Base-by-base conservation (phyloP, 2,888 invertebrate genomes). In the Thelaira solivaga region DNA sequence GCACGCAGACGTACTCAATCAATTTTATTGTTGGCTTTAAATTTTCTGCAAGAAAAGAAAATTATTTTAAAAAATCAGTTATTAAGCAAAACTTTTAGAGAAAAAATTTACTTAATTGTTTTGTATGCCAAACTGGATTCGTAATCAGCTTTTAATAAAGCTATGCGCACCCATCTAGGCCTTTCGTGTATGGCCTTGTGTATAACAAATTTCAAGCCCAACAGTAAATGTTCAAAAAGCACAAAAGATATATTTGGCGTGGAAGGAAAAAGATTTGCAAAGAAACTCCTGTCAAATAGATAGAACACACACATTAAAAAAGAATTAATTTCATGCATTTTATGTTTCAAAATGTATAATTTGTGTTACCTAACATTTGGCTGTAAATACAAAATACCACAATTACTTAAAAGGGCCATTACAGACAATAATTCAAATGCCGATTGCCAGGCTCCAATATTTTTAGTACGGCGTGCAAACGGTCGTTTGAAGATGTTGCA, bases 361-460 rank as follows among this genome's bases (percentile, higher is more conserved):
- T 18, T 18, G n/a, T n/a, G 3, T 31, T 71, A 89, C 85, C 92
- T 90, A 47, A 93, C 90, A 81, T 92, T 90, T 5, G 93, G 93
- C 77, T 92, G 93, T 78, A 94, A 90, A 82, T 92, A 93, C 41
- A 95, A 90, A 53, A 95, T 88, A 1, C 93, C 94, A 85, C 93
- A 93, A 88, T 95, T 95, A 65, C 94, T 94, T 83, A 94, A 91
- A 80, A 95, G 92, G 0, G 93, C 92, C 82, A 94, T 93, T 74
- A 94, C 90, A 31, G 93, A 90, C 16, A 89, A 82, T 41, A 88
- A 76, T 80, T 89, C 89, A 57, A 88, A 86, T 55, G 88, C 88
- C 82, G 93, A 92, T 91, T 94, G 93, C 94, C 94, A 94, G 24
- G 94, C 94, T n/a, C 94, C 93, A 80, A 92, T 93, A 84, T 93